phyloP scores from a whole-genome alignment of 2,113 vertebrate species.

The Ciconia maguari region DNA sequence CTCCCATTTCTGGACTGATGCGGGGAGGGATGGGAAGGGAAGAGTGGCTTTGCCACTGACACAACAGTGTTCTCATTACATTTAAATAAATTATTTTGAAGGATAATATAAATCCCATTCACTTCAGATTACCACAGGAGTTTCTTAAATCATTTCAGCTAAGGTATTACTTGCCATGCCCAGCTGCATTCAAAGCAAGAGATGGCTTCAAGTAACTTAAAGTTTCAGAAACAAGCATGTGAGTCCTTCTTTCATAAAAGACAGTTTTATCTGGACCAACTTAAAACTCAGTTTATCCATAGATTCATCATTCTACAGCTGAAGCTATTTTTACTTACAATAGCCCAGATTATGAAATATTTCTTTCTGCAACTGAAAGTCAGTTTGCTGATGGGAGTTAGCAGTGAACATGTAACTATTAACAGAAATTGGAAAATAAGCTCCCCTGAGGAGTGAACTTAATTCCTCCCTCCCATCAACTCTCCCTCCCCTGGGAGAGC shows the following conservation, averaged over 20 bases:
- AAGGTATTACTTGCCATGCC: background rate
- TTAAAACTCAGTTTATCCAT: background rate
- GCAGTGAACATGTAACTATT: background rate
- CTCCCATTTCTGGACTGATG: background rate
- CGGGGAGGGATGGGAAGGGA: background rate
- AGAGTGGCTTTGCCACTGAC: background rate
- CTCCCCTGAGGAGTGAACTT: background rate
- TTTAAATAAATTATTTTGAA: background rate
- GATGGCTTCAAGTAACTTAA: background rate
- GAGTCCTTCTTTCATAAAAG: background rate
- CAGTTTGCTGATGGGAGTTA: background rate
- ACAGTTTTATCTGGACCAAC: background rate
- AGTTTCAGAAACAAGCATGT: background rate
- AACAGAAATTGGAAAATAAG: background rate
- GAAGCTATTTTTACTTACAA: background rate
- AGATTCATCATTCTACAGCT: background rate
- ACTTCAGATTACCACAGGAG: background rate
- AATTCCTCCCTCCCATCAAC: background rate
- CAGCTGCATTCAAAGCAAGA: background rate
- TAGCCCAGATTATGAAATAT: background rate
- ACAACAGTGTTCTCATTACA: background rate
- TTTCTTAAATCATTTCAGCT: background rate
- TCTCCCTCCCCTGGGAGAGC: background rate
- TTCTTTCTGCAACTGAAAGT: background rate
- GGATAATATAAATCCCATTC: background rate